Evolutionary conservation across 2,797 vertebrate species (phyloP).

Genomic region (Pristis pectinata): DNA sequence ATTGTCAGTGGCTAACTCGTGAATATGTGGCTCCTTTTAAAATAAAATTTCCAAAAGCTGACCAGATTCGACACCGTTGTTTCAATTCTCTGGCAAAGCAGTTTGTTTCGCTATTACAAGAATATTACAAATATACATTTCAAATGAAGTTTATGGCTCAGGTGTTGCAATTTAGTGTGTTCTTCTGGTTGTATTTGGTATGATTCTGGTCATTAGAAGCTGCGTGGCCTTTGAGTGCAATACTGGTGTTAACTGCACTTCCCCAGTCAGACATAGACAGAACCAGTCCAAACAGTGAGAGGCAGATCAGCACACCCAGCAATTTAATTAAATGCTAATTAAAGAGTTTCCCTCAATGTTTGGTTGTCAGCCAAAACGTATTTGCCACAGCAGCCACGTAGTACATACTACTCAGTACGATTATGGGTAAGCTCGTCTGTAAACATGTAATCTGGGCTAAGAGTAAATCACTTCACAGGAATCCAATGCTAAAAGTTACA

Average conservation of each 20-base stretch:
- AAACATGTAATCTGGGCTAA: neutral
- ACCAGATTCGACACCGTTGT: neutral
- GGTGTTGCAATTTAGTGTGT: neutral
- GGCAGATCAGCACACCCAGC: neutral
- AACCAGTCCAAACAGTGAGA: neutral
- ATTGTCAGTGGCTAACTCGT: neutral
- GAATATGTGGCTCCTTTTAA: neutral
- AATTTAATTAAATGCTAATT: neutral
- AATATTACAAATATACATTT: neutral
- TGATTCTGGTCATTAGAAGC: neutral
- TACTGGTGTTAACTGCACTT: neutral
- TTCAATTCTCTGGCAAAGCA: neutral
- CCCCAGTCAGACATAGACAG: neutral
- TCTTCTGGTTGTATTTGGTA: neutral
- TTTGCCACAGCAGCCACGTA: neutral
- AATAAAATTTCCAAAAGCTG: neutral
- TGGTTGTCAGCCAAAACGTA: neutral
- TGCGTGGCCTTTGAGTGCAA: neutral
- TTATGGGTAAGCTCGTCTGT: neutral
- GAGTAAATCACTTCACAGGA: neutral
- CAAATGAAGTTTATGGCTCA: neutral
- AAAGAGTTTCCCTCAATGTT: constrained; percentile 21
- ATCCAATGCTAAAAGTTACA: neutral
- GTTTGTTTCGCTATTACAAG: neutral
- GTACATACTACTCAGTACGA: neutral